These are phyloP conservation scores for Chunga burmeisteri DNA, from an alignment of 2,113 vertebrate genomes.

Conservation along the genomic window DNA sequence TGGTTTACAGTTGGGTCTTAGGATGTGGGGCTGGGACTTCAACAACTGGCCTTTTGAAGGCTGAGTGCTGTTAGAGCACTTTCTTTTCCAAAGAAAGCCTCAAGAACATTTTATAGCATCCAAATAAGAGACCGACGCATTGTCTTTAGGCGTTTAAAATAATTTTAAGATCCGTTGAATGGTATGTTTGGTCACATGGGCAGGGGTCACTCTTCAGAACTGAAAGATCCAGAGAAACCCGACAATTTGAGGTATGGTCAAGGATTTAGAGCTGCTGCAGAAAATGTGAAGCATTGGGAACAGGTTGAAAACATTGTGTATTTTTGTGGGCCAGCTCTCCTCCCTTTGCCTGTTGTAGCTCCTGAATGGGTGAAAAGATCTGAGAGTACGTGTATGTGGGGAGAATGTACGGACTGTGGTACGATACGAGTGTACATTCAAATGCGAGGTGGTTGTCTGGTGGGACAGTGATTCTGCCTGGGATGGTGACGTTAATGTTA, in stretches of 20 bases:
- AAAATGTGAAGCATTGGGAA: not conserved
- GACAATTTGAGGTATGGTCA: not conserved
- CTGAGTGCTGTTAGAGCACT: not conserved
- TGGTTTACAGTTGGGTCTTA: not conserved
- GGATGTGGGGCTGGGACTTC: not conserved
- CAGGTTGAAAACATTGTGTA: not conserved
- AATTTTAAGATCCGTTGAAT: not conserved
- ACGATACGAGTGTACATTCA: accelerated
- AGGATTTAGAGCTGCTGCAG: not conserved
- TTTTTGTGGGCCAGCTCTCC: not conserved
- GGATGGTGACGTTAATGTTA: accelerated
- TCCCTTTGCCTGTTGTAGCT: not conserved
- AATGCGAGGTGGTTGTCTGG: not conserved
- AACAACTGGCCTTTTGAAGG: not conserved
- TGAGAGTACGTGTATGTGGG: accelerated
- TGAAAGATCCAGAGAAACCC: not conserved
- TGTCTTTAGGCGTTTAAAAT: not conserved
- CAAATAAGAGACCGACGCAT: not conserved
- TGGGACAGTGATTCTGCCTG: accelerated
- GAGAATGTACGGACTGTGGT: accelerated
- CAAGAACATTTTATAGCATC: not conserved
- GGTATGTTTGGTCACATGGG: not conserved
- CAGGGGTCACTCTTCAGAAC: not conserved
- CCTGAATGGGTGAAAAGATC: not conserved
- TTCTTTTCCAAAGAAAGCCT: not conserved